A percentile compares a stretch with the other conserved stretches of the same genome.
Evolutionary conservation across 2,113 vertebrate species (phyloP).

Genomic region (Bos javanicus): DNA sequence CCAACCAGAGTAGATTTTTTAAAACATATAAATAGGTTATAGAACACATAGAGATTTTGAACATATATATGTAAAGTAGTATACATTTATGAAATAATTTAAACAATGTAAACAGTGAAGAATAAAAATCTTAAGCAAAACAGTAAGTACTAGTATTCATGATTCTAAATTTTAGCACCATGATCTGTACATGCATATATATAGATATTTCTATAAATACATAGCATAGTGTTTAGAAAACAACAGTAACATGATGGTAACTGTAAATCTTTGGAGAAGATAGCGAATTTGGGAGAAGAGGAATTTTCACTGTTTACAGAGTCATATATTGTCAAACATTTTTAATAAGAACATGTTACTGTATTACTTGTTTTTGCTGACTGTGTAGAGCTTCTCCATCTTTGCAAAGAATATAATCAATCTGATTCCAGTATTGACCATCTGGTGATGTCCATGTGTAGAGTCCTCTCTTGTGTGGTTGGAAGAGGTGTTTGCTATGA

Average conservation of each 20-base stretch:
- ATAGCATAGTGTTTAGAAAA: background rate
- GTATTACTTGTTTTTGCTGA: background rate
- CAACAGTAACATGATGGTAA: background rate
- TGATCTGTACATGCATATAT: background rate
- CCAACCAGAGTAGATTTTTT: background rate
- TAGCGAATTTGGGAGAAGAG: background rate
- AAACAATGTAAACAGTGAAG: background rate
- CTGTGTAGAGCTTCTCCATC: background rate
- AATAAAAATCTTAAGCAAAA: background rate
- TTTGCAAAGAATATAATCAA: background rate
- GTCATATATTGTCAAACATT: background rate
- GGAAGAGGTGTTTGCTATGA: background rate
- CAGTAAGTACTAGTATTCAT: background rate
- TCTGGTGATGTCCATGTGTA: background rate
- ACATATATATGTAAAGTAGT: background rate
- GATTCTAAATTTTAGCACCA: background rate
- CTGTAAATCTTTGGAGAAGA: background rate
- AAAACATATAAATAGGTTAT: background rate
- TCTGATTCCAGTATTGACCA: background rate
- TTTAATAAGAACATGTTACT: background rate
- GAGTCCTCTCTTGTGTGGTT: background rate
- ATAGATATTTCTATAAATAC: background rate
- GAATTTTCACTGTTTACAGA: background rate
- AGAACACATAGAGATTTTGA: background rate
- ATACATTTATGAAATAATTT: background rate